These are phyloP conservation scores for Deilephila elpenor DNA, from an alignment of 2,888 invertebrate species.

Conservation along the genomic window DNA sequence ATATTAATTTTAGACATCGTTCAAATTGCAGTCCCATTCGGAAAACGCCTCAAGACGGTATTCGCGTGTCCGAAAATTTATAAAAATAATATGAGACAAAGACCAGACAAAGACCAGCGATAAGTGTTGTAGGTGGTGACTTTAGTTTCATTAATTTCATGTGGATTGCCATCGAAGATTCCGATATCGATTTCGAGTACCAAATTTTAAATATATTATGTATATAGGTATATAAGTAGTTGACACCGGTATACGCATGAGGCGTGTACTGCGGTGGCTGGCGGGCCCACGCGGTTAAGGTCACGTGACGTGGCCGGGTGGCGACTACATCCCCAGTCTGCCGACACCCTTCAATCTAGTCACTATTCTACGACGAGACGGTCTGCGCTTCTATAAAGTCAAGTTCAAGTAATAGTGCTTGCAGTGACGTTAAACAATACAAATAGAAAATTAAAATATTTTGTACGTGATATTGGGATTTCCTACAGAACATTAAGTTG, in stretches of 20 bases:
- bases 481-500: too few relatives aligned
- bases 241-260: neutral
- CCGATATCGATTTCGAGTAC: too few relatives aligned
- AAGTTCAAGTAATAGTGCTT: neutral
- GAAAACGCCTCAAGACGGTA: neutral
- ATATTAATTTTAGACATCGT: neutral
- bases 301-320: slow-evolving; percentile 16
- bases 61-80: too few relatives aligned
- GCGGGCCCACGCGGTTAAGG: slow-evolving; percentile 1
- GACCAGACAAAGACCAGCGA: too few relatives aligned
- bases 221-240: neutral
- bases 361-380: neutral
- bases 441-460: too few relatives aligned
- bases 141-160: too few relatives aligned
- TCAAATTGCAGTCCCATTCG: neutral
- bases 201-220: too few relatives aligned
- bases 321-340: slow-evolving; percentile 2
- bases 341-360: slow-evolving; percentile 12
- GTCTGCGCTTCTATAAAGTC: neutral
- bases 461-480: too few relatives aligned
- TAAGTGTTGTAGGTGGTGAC: too few relatives aligned
- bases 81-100: too few relatives aligned
- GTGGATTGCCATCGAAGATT: too few relatives aligned
- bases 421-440: neutral
- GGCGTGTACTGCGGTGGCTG: neutral